Percentiles rank a stretch among this genome's conserved stretches.
Evolutionary conservation across 1,140 invertebrate species (phyloP).

Genomic region (Magallana angulata): DNA sequence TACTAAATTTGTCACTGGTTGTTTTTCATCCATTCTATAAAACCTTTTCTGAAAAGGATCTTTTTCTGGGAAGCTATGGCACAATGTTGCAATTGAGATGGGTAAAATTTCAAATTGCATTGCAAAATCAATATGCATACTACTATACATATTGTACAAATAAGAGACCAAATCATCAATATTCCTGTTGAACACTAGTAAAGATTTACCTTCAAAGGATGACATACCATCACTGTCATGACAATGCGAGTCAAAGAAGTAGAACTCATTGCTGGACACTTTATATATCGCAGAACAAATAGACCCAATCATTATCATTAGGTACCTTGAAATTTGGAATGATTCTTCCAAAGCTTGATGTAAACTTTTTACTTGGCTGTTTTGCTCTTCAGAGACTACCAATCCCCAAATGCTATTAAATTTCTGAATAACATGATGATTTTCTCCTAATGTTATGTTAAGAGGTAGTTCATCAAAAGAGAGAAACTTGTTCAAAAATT

Average conservation of each 20-base stretch:
- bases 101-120: constrained; percentile 42
- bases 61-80: neutral
- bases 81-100: neutral
- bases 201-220: constrained; percentile 1
- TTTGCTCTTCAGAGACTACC: neutral
- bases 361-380: neutral
- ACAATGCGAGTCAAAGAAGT: constrained; percentile 48
- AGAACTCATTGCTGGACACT: neutral
- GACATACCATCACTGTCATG: constrained; percentile 30
- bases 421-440: too few relatives aligned
- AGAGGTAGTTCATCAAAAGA: constrained; percentile 42
- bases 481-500: constrained; percentile 27
- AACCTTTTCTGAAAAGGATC: neutral
- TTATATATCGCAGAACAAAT: constrained; percentile 37
- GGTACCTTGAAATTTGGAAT: neutral
- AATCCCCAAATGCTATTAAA: too few relatives aligned
- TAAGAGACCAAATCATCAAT: neutral
- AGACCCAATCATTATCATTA: constrained; percentile 41
- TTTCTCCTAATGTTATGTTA: too few relatives aligned
- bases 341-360: neutral
- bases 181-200: neutral
- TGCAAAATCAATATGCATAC: neutral
- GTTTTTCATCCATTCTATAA: neutral
- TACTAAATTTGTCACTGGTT: neutral
- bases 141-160: constrained; percentile 31